Percentiles rank a stretch among this genome's conserved stretches.
Conservation (phyloP, 2,888 invertebrate species). For the Phortica magna region DNA sequence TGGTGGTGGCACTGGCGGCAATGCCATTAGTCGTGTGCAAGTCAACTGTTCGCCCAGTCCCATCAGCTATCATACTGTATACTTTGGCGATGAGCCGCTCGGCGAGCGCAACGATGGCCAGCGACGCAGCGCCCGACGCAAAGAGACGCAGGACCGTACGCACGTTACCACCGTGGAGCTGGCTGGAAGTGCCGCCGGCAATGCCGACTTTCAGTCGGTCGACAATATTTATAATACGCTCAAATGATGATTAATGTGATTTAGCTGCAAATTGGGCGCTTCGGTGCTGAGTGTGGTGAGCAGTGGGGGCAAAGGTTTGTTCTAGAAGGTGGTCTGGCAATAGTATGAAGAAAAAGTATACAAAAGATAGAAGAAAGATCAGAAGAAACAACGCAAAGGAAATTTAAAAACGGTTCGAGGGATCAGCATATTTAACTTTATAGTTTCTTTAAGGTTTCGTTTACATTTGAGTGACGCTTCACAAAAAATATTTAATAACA, state of each 20-base stretch:
- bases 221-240: constrained; percentile 79
- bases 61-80: constrained; percentile 73
- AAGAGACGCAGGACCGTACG: constrained; percentile 44
- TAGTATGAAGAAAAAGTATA: constrained; percentile 45
- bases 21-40: constrained; percentile 75
- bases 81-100: constrained; percentile 70
- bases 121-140: constrained; percentile 15
- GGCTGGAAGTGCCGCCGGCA: constrained; percentile 52
- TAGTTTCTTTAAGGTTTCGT: constrained; percentile 20
- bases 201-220: constrained; percentile 43
- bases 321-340: constrained; percentile 56
- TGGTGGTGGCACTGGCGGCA: constrained; percentile 54
- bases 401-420: constrained; percentile 40
- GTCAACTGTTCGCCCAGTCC: constrained; percentile 74
- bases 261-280: constrained; percentile 74
- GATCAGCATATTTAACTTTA: constrained; percentile 37
- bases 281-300: constrained; percentile 61
- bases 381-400: background rate
- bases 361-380: constrained; percentile 33
- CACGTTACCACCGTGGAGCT: constrained; percentile 70
- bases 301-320: constrained; percentile 62
- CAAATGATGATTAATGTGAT: constrained; percentile 78
- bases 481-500: constrained; percentile 42
- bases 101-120: constrained; percentile 60
- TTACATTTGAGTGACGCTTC: background rate